Base-by-base conservation (phyloP, 2,888 invertebrate species). In the Bibio marci region DNA sequence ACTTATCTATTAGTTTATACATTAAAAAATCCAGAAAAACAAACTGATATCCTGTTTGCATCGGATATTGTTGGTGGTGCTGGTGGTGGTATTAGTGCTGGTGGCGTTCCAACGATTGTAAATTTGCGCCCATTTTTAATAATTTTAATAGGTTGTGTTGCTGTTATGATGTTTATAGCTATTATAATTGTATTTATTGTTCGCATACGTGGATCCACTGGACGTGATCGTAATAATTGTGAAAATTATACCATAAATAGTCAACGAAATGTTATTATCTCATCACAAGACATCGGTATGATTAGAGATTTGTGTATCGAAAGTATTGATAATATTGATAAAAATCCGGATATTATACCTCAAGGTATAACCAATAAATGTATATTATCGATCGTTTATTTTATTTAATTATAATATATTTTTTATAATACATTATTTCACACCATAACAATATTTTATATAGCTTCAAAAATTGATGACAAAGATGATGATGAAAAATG, bases 1-100 rank as follows among this genome's bases (percentile, higher is more conserved):
- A 69, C 71, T 36, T 66, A 69, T 33, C 58, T 81, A 38, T 71
- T 72, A 49, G 75, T 77, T n/a, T 74, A 70, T 49, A 81, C 80
- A 2, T 60, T 79, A 35, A 79, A 77, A 58, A 71, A 76, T 43
- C 77, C 79, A 17, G 78, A 79, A 54, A 75, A 76, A 56, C 73
- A 76, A 53, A 76, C 75, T 56, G 62, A 62, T 52, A 51, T 54
- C 39, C 46, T 56, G 41, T 14, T 35, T 19, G 28, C 28, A 35
- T 28, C 39, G 12, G 22, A 8, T 22, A 8, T 4, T 22, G 22
- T 4, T 8, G 22, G 22, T 22, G 22, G 22, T 22, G 22, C 5
- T 6, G 22, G 22, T 22, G 22, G 22, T 22, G 22, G 22, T 22
- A 57, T 65, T 37, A 64, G 68, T 47, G n/a, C n/a, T n/a, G n/a